Evolutionary conservation across 2,888 invertebrate genomes (phyloP).

Genomic region (Dusona sp.): DNA sequence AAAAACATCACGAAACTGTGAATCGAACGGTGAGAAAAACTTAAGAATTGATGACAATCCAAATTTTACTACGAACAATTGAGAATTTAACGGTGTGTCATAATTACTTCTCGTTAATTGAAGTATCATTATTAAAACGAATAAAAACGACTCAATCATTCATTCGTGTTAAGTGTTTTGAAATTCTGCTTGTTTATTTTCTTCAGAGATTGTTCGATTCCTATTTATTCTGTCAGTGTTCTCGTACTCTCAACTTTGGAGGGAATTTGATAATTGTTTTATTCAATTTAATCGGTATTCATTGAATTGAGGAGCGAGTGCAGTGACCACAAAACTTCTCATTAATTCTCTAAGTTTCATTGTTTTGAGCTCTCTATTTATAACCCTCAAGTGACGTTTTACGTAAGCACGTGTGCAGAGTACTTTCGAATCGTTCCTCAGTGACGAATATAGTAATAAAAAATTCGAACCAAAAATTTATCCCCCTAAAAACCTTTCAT

Average conservation of each 20-base stretch:
- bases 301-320: conserved; percentile 47
- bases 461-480: conserved; percentile 11
- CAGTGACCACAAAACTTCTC: conserved; percentile 43
- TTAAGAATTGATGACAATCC: neutral
- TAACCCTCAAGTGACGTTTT: conserved; percentile 18
- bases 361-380: conserved; percentile 28
- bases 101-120: neutral
- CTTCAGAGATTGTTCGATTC: conserved; percentile 1
- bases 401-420: conserved; percentile 51
- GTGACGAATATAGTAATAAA: neutral
- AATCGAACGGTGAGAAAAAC: conserved; percentile 54
- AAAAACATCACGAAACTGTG: conserved; percentile 39
- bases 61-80: neutral
- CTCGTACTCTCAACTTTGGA: conserved; percentile 36
- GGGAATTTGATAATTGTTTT: conserved; percentile 37
- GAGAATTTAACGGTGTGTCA: neutral
- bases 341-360: conserved; percentile 29
- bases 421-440: conserved; percentile 15
- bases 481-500: conserved; percentile 7
- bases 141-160: neutral
- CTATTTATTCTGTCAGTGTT: conserved; percentile 25
- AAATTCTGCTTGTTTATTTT: neutral
- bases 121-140: neutral
- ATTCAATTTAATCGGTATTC: conserved; percentile 44
- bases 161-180: neutral